Base-by-base conservation (phyloP, 2,888 invertebrate species). In the Drosophila phalerata region DNA sequence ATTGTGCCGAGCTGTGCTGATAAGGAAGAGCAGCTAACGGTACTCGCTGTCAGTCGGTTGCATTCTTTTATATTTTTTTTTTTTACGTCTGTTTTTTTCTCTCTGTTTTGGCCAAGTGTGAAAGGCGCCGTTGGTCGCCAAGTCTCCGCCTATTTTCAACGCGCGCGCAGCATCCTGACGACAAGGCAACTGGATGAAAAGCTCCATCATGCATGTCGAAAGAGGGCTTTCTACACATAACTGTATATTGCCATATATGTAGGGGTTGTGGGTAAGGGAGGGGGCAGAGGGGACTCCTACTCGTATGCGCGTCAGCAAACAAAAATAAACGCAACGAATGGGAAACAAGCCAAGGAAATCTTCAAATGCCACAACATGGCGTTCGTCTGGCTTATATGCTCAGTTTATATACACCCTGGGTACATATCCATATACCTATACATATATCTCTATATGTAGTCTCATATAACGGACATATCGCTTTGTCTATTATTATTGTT, bases 141-240 rank as follows among this genome's bases (percentile, higher is more conserved):
- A 88, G 87, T 88, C 91, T 91, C 91, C 91, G 91, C 91, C 91
- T 91, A 86, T 90, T 91, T 91, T 91, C 88, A 89, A 90, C 91
- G 91, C 91, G 91, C 91, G 91, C 91, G 89, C 91, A 91, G 91
- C 91, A 91, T 90, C 89, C 87, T 79, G 81, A 34, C 63, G 72
- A 53, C 60, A 38, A 64, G 77, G 45, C 43, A 25, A 43, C 56
- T 70, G 69, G 48, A 64, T 67, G 68, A 64, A 53, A 49, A 78
- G 25, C 64, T 56, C 48, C 63, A 53, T 53, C 76, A 73, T 80
- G 67, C 83, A 66, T 68, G 73, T 62, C 32, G 40, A 22, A 9
- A 3, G 42, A 56, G 17, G 40, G 17, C 10, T 17, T 17, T 8
- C 48, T 63, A 60, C 45, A 58, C 69, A 63, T 45, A 34, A 30